These are phyloP conservation scores for Phataginus tetradactyla DNA, from an alignment of 2,797 vertebrate species.

Conservation along the genomic window DNA sequence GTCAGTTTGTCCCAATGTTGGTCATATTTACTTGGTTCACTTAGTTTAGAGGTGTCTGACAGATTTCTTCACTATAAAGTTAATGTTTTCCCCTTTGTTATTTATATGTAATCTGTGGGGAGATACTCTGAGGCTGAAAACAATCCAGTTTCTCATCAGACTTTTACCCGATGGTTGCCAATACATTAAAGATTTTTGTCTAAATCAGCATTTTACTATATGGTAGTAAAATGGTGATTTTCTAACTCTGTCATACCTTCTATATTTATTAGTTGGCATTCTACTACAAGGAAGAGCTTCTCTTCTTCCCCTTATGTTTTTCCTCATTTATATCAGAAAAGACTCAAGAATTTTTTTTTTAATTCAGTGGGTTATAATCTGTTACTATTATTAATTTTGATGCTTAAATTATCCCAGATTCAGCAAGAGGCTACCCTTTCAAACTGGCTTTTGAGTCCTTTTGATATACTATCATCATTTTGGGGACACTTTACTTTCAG, in stretches of 20 bases:
- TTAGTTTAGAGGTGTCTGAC: not conserved
- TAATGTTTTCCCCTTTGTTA: not conserved
- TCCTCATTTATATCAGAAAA: constrained; percentile 34
- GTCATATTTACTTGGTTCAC: not conserved
- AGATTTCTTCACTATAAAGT: not conserved
- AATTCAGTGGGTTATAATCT: not conserved
- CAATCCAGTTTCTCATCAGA: not conserved
- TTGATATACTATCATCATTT: constrained; percentile 30
- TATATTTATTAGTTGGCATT: constrained; percentile 30
- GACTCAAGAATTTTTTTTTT: not conserved
- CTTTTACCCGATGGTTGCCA: not conserved
- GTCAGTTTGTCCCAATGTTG: constrained; percentile 18
- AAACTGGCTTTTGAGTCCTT: not conserved
- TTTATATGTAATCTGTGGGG: not conserved
- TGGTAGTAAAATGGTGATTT: constrained; percentile 2
- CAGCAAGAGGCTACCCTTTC: not conserved
- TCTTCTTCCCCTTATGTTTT: not conserved
- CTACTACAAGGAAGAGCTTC: not conserved
- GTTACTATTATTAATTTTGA: not conserved
- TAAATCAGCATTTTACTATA: constrained; percentile 10
- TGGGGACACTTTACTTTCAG: not conserved
- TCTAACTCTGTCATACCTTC: not conserved
- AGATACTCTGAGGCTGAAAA: constrained; percentile 8
- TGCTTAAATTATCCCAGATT: not conserved
- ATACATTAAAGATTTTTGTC: not conserved